Evolutionary conservation across 2,888 invertebrate species (phyloP).

Genomic region (Drosophila borborema): DNA sequence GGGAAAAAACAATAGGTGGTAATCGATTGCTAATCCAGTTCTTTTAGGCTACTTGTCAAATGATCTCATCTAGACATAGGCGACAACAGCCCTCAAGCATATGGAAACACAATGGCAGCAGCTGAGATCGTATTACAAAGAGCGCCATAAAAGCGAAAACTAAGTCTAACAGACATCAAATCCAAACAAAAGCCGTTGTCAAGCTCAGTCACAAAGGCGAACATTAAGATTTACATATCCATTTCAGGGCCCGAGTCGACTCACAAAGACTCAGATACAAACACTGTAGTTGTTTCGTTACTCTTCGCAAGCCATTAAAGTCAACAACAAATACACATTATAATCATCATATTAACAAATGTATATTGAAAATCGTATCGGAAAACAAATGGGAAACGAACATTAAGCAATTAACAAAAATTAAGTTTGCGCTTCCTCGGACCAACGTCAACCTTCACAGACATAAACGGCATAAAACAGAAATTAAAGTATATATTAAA

Average conservation of each 20-base stretch:
- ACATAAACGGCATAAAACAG: constrained; percentile 20
- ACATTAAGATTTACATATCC: constrained; percentile 36
- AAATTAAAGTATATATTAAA: constrained; percentile 41
- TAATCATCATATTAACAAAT: constrained; percentile 12
- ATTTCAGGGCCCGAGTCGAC: constrained; percentile 19
- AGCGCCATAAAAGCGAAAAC: constrained; percentile 23
- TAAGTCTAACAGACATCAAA: constrained; percentile 25
- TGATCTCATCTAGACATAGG: constrained; percentile 23
- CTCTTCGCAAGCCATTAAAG: constrained; percentile 8
- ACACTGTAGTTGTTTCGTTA: constrained; percentile 9
- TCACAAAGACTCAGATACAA: constrained; percentile 1
- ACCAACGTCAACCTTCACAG: constrained; percentile 36
- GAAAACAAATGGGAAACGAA: constrained; percentile 18
- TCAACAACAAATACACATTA: neutral
- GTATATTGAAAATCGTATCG: constrained; percentile 1
- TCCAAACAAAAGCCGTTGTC: constrained; percentile 29
- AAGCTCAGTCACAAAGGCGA: constrained; percentile 16
- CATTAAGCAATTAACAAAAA: constrained; percentile 43
- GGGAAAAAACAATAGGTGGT: neutral
- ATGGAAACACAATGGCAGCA: constrained; percentile 20
- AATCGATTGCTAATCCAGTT: neutral
- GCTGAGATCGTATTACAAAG: constrained; percentile 38
- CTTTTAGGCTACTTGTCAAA: constrained; percentile 1
- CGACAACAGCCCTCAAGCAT: constrained; percentile 1
- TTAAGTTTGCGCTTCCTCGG: constrained; percentile 29